These are phyloP conservation scores for Podiceps cristatus DNA, from an alignment of 2,113 vertebrate genomes.

Conservation along the genomic window DNA sequence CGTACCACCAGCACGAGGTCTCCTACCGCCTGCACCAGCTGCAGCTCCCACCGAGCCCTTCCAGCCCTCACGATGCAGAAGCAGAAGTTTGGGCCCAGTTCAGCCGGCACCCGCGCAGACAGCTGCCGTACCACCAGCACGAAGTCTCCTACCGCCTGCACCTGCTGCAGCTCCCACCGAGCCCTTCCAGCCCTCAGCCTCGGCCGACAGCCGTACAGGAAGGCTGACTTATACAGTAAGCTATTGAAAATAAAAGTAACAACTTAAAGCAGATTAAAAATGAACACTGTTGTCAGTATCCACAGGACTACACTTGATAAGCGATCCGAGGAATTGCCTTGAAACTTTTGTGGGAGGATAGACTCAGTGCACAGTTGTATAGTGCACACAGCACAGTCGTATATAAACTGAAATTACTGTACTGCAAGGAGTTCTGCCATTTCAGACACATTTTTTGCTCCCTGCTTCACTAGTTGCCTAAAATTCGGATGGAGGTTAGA, in stretches of 20 bases:
- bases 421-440: neutral
- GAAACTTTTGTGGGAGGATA: neutral
- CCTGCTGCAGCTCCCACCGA: neutral
- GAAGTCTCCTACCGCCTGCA: neutral
- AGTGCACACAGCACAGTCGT: neutral
- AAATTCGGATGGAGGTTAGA: neutral
- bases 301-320: neutral
- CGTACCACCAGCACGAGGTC: neutral
- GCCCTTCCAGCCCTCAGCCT: neutral
- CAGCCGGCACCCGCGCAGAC: fast-evolving
- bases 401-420: neutral
- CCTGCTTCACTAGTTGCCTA: neutral
- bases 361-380: neutral
- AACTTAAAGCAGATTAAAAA: neutral
- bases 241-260: neutral
- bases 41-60: too few relatives aligned
- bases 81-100: neutral
- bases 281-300: neutral
- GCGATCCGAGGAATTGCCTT: neutral
- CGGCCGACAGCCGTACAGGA: fast-evolving
- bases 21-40: neutral
- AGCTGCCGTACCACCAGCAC: neutral
- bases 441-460: neutral
- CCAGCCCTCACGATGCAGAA: neutral
- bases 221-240: neutral